Evolutionary conservation across 1,140 invertebrate species (phyloP), one percentile per base, ranked within the genome.

Genomic region (Zaprionus capensis): DNA sequence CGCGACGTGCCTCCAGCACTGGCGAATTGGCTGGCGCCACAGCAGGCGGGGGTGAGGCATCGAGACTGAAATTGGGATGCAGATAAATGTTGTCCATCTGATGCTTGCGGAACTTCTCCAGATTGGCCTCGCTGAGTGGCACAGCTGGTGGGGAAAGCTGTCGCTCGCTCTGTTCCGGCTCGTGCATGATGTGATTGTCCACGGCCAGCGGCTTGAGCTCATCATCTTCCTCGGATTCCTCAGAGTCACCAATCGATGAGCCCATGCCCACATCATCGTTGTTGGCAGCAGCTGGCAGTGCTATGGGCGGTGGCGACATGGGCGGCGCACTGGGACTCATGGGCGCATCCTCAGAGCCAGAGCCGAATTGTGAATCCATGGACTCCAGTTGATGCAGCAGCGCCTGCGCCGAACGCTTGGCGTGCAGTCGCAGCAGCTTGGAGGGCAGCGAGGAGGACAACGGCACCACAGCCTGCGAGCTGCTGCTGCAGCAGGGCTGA

Each of bases 221-320:
- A 57, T 92, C 92, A 24, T 92, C 92, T 38, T 91, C 92, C 61
- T 93, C 92, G 0, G 92, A 92, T 24, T 92, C 91, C 28, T 92
- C 91, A 0, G 91, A 92, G 15, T 91, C 91, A 0, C 90, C 91
- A 6, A 92, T 92, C 2, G 91, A 92, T 0, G 91, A 92, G 2
- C 91, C 91, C 91, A 92, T 92, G 58, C 91, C 91, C 24, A 92
- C 91, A 51, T 92, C 91, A 20, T 51, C 46, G 20, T 51, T 51
- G 84, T 31, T 9, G 28, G 31, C 31, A 3, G 70, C 5, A 87
- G 70, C 41, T 82, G 1, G 82, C 81, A 46, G 78, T 76, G 41
- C 12, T 74, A 38, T 38, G 31, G 28, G 51, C 53, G n/a, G 53
- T 44, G 51, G 53, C n/a, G 90, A 83, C 76, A 91, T 69, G 12